Conservation (phyloP, 2,113 vertebrate species). For the Calyptommatus sinebrachiatus region DNA sequence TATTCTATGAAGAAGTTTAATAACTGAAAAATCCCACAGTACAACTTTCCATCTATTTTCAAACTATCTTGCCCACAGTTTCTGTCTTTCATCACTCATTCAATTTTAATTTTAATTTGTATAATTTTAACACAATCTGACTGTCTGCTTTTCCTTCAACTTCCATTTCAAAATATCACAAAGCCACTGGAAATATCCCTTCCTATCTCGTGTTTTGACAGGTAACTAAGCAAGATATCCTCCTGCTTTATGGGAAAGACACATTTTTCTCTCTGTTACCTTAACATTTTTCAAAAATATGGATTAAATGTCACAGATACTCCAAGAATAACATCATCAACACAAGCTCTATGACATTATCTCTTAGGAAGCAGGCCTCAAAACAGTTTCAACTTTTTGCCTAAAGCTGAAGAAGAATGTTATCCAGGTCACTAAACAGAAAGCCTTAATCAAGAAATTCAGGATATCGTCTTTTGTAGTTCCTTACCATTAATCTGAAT, state of each 20-base stretch:
- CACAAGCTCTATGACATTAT: not conserved
- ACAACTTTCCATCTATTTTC: not conserved
- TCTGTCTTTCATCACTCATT: not conserved
- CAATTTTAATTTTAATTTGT: too few relatives aligned
- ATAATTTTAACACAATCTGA: not conserved
- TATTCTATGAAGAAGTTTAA: too few relatives aligned
- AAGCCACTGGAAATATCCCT: not conserved
- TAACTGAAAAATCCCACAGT: too few relatives aligned
- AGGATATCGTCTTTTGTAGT: not conserved
- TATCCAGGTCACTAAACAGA: not conserved
- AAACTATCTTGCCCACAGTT: not conserved
- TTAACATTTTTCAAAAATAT: not conserved
- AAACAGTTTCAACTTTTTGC: not conserved
- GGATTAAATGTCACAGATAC: not conserved
- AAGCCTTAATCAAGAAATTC: not conserved
- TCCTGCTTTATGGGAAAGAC: not conserved
- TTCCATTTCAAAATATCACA: not conserved
- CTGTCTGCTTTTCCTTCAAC: not conserved
- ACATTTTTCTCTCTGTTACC: not conserved
- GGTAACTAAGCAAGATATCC: not conserved
- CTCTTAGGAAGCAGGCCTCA: not conserved
- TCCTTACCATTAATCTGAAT: slow-evolving; percentile 69
- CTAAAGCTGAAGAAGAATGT: not conserved
- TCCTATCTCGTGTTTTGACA: not conserved
- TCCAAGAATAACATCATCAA: not conserved